Conservation (phyloP, 2,888 invertebrate genomes). For the Dryobota labecula region DNA sequence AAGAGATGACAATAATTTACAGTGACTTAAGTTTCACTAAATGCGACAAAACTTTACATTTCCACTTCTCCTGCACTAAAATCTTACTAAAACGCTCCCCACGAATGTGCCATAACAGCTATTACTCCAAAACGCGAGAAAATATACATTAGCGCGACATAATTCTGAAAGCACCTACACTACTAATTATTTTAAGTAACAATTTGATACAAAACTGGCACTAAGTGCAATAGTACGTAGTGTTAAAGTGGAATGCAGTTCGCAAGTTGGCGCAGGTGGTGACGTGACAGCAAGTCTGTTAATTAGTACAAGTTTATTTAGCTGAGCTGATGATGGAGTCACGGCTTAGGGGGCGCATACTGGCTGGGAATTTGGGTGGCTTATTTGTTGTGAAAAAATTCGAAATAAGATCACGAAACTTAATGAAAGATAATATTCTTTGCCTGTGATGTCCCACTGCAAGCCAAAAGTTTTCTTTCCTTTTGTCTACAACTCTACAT, state of each 20-base stretch:
- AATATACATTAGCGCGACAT: constrained; percentile 59
- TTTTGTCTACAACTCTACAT: background rate
- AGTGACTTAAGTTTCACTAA: background rate
- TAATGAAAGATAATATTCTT: background rate
- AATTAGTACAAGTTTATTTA: constrained; percentile 84
- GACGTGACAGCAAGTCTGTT: constrained; percentile 78
- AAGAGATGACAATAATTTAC: constrained; percentile 12
- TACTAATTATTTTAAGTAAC: constrained; percentile 60
- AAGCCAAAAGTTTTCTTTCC: background rate
- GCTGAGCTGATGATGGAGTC: constrained; percentile 69
- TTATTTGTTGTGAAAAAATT: background rate
- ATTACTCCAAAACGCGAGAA: constrained; percentile 55
- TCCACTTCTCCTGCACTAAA: constrained; percentile 37
- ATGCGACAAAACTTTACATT: constrained; percentile 23
- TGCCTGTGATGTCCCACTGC: background rate
- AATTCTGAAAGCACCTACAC: constrained; percentile 54
- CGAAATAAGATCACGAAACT: background rate
- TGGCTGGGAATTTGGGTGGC: background rate
- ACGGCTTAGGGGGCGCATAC: constrained; percentile 18
- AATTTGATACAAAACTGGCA: constrained; percentile 65
- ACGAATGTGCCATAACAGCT: constrained; percentile 51
- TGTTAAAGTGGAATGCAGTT: constrained; percentile 60
- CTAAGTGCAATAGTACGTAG: constrained; percentile 62
- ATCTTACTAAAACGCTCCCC: constrained; percentile 32
- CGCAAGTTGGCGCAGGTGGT: constrained; percentile 73